Conservation (phyloP, 2,888 invertebrate species). For the Margaritifera margaritifera region DNA sequence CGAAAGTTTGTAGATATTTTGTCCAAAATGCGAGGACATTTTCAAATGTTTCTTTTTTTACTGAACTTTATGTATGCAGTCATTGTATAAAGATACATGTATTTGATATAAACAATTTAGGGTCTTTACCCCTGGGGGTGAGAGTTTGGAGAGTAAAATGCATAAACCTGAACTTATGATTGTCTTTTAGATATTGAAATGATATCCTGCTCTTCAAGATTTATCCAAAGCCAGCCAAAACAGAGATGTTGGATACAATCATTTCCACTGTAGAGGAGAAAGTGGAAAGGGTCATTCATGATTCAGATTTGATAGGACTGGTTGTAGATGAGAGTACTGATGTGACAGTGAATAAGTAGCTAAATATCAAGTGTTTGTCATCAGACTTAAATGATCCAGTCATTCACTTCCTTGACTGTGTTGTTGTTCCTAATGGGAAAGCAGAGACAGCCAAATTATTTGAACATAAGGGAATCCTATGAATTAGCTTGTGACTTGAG, state of each 20-base stretch:
- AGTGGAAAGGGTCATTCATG: conserved; percentile 4
- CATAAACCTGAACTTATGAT: too few species aligned
- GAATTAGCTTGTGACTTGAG: conserved; percentile 20
- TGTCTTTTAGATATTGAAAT: too few species aligned
- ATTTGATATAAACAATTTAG: too few species aligned
- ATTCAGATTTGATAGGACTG: conserved; percentile 11
- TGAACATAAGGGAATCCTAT: conserved; percentile 2
- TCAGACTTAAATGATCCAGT: conserved; percentile 11
- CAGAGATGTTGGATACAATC: conserved; percentile 18
- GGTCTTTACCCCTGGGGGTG: too few species aligned
- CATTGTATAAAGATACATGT: too few species aligned
- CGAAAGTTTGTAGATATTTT: too few species aligned
- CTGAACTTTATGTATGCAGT: too few species aligned
- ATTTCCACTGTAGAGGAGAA: conserved; percentile 11
- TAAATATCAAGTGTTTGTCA: conserved; percentile 20
- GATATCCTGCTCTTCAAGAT: too few species aligned
- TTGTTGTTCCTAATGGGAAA: conserved; percentile 13
- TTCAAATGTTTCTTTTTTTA: too few species aligned
- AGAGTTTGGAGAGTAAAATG: too few species aligned
- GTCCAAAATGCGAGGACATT: too few species aligned
- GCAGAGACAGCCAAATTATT: conserved; percentile 13
- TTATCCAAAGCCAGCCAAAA: too few species aligned
- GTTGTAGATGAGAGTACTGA: conserved; percentile 28
- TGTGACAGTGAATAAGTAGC: conserved; percentile 23
- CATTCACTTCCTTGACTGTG: conserved; percentile 18